Evolutionary conservation across 1,140 invertebrate species (phyloP).

Genomic region (Ceratoteleas bidentatus): DNA sequence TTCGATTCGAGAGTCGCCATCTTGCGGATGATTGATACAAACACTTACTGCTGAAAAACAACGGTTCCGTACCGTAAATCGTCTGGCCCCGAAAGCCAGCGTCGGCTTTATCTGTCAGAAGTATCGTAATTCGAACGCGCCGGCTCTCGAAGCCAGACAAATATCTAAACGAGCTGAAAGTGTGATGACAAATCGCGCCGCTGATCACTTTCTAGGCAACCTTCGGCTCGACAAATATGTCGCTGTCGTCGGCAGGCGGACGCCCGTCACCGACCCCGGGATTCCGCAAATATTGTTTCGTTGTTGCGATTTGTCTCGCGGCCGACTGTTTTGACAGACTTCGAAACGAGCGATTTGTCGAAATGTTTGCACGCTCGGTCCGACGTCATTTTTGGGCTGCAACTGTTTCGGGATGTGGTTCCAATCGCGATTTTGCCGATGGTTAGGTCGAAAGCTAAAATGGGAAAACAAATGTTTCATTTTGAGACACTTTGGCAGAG

Average conservation of each 20-base stretch:
- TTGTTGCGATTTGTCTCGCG: constrained; percentile 11
- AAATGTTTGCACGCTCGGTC: too few species aligned
- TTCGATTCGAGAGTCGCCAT: constrained; percentile 36
- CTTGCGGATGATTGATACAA: constrained; percentile 47
- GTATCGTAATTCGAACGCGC: constrained; percentile 31
- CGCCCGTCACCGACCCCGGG: constrained; percentile 1
- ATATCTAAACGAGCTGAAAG: constrained; percentile 49
- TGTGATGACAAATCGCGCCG: constrained; percentile 54
- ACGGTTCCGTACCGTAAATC: constrained; percentile 40
- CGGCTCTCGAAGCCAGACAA: constrained; percentile 15
- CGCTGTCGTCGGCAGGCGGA: constrained; percentile 28
- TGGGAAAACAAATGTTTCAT: too few species aligned
- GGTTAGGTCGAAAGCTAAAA: too few species aligned
- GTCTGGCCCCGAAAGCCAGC: constrained; percentile 1
- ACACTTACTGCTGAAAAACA: constrained; percentile 42
- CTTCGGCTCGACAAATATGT: constrained; percentile 43
- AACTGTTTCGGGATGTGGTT: too few species aligned
- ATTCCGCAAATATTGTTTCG: constrained; percentile 14
- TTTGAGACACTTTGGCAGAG: too few species aligned
- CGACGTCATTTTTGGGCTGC: too few species aligned
- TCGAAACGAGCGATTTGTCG: too few species aligned
- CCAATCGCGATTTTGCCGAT: too few species aligned
- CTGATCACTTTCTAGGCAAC: constrained; percentile 44
- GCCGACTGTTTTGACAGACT: not conserved
- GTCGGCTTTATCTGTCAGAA: constrained; percentile 30